These are phyloP conservation scores for Rhadinocentrus ornatus DNA, from an alignment of 2,797 vertebrate genomes.

Conservation along the genomic window DNA sequence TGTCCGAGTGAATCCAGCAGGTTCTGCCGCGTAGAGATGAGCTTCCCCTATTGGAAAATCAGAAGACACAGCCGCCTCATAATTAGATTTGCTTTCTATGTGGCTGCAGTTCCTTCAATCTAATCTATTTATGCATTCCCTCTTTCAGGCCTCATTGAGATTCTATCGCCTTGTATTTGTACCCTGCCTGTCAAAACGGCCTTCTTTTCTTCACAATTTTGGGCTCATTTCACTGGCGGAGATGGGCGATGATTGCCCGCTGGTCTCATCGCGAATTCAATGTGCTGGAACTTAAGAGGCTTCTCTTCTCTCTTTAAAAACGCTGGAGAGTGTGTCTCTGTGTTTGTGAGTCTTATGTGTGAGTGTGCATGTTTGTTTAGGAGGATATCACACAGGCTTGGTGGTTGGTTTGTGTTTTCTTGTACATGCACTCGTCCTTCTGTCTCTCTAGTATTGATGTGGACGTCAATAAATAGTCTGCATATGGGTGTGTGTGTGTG, in stretches of 20 bases:
- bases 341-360: background rate
- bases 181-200: conserved; percentile 79
- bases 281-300: conserved; percentile 77
- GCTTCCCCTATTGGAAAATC: conserved; percentile 75
- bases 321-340: background rate
- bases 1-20: conserved; percentile 71
- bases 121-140: conserved; percentile 85
- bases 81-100: conserved; percentile 85
- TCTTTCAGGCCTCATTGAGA: conserved; percentile 85
- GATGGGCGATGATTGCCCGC: conserved; percentile 77
- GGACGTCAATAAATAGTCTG: conserved; percentile 43
- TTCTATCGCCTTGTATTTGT: conserved; percentile 83
- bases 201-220: conserved; percentile 78
- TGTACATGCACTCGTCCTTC: conserved; percentile 30
- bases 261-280: conserved; percentile 75
- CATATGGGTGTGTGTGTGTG: conserved; percentile 24
- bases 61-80: conserved; percentile 76
- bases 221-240: conserved; percentile 79
- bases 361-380: conserved; percentile 41
- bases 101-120: conserved; percentile 78
- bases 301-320: conserved; percentile 61
- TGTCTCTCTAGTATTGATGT: conserved; percentile 34
- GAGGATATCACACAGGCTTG: conserved; percentile 43
- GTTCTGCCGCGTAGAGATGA: conserved; percentile 73
- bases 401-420: conserved; percentile 43